phyloP scores from a whole-genome alignment of 2,888 invertebrate genomes.

The Caenorhabditis sp. region DNA sequence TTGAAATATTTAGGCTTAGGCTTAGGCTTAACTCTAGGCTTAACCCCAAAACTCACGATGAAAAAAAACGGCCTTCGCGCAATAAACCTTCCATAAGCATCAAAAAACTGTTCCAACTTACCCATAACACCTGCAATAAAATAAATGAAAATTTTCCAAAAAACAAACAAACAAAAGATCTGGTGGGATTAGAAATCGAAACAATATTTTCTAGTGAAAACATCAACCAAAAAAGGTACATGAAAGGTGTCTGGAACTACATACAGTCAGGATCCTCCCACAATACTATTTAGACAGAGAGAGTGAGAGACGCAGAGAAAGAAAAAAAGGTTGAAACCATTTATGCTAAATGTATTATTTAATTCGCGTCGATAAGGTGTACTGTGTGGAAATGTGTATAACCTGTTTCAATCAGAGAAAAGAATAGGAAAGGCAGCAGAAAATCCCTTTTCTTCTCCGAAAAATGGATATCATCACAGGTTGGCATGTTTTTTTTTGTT shows the following conservation, averaged over 20 bases:
- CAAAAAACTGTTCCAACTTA: slow-evolving; percentile 60
- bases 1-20: not conserved
- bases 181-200: not conserved
- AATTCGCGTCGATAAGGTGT: not conserved
- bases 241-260: not conserved
- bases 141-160: not conserved
- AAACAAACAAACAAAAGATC: not conserved
- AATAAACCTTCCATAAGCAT: slow-evolving; percentile 60
- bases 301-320: not conserved
- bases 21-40: not conserved
- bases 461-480: too few relatives aligned
- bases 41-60: slow-evolving; percentile 49
- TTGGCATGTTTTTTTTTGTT: not conserved
- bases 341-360: not conserved
- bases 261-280: not conserved
- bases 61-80: slow-evolving; percentile 65
- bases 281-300: too few relatives aligned
- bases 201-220: not conserved
- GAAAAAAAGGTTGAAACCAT: not conserved
- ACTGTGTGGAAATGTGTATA: not conserved
- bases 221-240: not conserved
- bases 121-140: slow-evolving; percentile 60
- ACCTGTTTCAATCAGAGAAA: not conserved
- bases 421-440: not conserved
- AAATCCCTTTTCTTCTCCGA: not conserved